Evolutionary conservation across 2,797 vertebrate genomes (phyloP), one percentile per base, ranked within the genome.

Genomic region (Crocodylus rhombifer): DNA sequence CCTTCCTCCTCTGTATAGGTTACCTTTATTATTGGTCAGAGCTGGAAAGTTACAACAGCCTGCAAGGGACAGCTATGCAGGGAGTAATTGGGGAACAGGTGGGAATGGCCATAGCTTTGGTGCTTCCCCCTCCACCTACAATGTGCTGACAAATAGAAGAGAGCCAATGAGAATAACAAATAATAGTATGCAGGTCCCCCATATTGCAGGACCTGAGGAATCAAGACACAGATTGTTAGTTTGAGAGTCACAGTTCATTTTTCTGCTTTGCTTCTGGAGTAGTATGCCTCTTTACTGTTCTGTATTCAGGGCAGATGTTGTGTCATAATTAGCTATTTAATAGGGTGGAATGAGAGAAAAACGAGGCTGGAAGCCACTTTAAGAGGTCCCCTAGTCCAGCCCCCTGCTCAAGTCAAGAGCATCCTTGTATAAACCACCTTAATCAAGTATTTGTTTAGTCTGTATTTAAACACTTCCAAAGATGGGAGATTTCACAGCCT

Each of bases 81-180:
- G 8, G 15, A 28, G 55, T 0, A 0, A 69, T 60, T 0, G 2
- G 55, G 63, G 75, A 56, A 25, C 1, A 3, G 2, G 2, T 18
- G 16, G 18, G 4, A 67, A 16, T 3, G n/a, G 2, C 20, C 74
- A 30, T 2, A 1, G 0, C n/a, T 65, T 65, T 65, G 64, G 25
- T 30, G n/a, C n/a, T 64, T 14, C 63, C n/a, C 63, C 13, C 26
- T 64, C 63, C 63, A 64, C 21, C 63, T 64, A 15, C 28, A 64
- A 28, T n/a, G 28, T 64, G 28, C 28, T n/a, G 28, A 16, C 28
- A 26, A 64, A n/a, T 16, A 65, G 17, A 65, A 15, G 63, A n/a
- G 63, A n/a, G 26, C 63, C n/a, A 65, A 16, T 65, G 64, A 16
- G 64, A 65, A 65, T 30, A n/a, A 10, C 28, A 23, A 30, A 65